These are phyloP conservation scores for Epinotia ramella DNA, from an alignment of 2,888 invertebrate species.

Conservation along the genomic window DNA sequence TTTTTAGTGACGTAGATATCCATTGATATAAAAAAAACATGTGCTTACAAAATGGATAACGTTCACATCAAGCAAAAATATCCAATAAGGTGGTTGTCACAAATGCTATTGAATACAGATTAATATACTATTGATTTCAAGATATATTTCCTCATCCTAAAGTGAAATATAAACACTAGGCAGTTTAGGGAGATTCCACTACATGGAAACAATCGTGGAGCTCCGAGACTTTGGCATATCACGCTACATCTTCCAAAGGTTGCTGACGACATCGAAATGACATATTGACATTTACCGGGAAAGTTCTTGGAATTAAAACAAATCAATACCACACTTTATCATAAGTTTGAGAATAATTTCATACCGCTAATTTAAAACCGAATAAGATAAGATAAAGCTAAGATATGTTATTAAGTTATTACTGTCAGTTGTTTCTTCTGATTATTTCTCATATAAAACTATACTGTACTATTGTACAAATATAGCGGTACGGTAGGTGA, in stretches of 20 bases:
- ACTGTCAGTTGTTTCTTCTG: background rate
- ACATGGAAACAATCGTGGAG: conserved; percentile 31
- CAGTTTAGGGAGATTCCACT: conserved; percentile 25
- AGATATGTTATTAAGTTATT: background rate
- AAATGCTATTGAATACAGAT: background rate
- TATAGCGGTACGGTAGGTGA: too few species aligned
- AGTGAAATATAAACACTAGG: conserved; percentile 18
- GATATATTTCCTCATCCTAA: conserved; percentile 5
- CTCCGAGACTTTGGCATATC: conserved; percentile 58
- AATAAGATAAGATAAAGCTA: background rate
- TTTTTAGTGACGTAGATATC: too few species aligned
- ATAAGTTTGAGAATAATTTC: background rate
- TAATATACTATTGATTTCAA: background rate
- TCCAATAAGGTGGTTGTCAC: too few species aligned
- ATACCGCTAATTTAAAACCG: background rate
- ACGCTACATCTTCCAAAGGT: conserved; percentile 51
- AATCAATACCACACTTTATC: background rate
- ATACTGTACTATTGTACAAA: too few species aligned
- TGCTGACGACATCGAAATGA: conserved; percentile 42
- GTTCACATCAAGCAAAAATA: too few species aligned
- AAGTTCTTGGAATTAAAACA: conserved; percentile 13
- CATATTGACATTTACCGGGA: conserved; percentile 41
- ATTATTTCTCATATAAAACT: background rate
- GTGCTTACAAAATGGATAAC: too few species aligned
- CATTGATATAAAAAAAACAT: too few species aligned